Base-by-base conservation (phyloP, 1,140 invertebrate genomes). In the Papilio helenus region DNA sequence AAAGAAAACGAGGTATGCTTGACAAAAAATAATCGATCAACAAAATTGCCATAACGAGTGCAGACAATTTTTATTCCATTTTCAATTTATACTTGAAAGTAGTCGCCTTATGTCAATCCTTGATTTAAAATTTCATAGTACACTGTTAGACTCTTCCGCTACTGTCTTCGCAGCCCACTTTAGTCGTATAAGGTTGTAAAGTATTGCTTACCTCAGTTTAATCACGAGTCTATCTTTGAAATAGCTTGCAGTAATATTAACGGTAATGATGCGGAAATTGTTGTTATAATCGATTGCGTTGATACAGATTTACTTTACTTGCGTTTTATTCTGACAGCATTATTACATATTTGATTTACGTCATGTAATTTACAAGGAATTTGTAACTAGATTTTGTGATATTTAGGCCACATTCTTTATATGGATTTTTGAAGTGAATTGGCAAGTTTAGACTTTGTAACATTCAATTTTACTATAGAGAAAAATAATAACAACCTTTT, bases 241-340 rank as follows among this genome's bases (percentile, higher is more conserved):
- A 61, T 61, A 61, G 58, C 14, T 61, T 61, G 58, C 23, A 61
- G 58, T 12, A 61, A 61, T 26, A 61, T 61, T 61, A 2, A 23
- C 58, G 3, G 58, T 61, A 61, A 61, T 61, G 12, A 61, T 61
- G 23, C 58, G 58, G 58, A 61, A 61, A 61, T 61, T 61, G 23
- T 26, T 61, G 58, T 61, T 26, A 61, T 61, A 61, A 26, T 61
- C 58, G 20, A 61, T 61, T 61, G 58, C 58, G 58, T 61, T 29
- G 23, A 61, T 14, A 68, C 61, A 29, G 23, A 61, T 29, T 68
- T 68, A 68, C 61, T 68, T 68, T 68, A 16, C 61, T 68, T 16
- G 61, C 26, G 26, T 29, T 68, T 61, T 29, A 61, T 61, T 61
- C 58, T 61, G 58, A 61, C 20, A 61, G 58, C 23, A 68, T 23